Evolutionary conservation across 2,113 vertebrate species (phyloP).

Genomic region (Macquaria ambigua): DNA sequence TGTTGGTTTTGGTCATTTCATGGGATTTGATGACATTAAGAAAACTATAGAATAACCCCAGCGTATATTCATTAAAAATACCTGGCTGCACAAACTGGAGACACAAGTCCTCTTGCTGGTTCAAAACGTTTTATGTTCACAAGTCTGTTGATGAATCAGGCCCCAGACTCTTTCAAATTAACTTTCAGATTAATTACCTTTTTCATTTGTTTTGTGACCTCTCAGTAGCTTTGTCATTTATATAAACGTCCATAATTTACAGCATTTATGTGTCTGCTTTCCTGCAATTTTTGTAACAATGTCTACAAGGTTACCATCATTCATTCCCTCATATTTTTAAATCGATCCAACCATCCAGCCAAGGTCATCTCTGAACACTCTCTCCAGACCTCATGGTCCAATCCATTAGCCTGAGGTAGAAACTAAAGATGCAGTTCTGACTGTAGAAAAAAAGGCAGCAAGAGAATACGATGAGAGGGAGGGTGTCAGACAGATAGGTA

Average conservation of each 20-base stretch:
- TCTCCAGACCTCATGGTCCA: not conserved
- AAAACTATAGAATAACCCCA: too few species aligned
- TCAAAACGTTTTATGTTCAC: not conserved
- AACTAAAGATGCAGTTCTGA: not conserved
- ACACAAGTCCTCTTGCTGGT: too few species aligned
- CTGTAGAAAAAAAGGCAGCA: slow-evolving; percentile 5
- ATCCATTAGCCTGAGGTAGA: slow-evolving; percentile 4
- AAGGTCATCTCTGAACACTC: slow-evolving; percentile 19
- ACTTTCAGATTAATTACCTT: not conserved
- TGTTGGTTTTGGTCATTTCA: too few species aligned
- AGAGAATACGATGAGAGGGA: slow-evolving; percentile 29
- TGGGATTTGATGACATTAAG: too few species aligned
- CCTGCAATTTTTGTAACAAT: not conserved
- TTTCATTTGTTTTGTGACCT: not conserved
- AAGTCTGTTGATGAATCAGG: not conserved
- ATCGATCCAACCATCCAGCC: not conserved
- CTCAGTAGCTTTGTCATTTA: not conserved
- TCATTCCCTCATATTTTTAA: not conserved
- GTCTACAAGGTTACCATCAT: not conserved
- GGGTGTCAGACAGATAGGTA: slow-evolving; percentile 14
- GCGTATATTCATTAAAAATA: too few species aligned
- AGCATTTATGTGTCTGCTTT: not conserved
- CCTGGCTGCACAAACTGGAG: too few species aligned
- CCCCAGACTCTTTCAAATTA: not conserved
- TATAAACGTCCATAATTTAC: not conserved